A percentile compares a stretch with the other conserved stretches of the same genome.
Conservation (phyloP, 2,797 vertebrate species). For the Muraenolepis orangiensis region DNA sequence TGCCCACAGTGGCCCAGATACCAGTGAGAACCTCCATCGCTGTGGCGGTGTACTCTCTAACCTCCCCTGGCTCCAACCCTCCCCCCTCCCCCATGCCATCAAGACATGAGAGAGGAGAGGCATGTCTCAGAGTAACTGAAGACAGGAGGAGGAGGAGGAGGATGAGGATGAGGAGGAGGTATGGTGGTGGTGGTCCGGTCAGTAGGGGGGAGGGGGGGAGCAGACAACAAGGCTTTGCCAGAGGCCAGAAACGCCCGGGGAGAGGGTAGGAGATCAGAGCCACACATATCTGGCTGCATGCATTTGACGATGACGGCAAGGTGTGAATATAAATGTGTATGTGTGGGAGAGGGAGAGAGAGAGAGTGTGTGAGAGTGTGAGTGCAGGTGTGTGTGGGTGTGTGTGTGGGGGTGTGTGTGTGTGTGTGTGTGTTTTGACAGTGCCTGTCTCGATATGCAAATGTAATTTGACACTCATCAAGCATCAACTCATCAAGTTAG, state of each 20-base stretch:
- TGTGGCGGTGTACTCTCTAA: too few species aligned
- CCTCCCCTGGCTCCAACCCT: too few species aligned
- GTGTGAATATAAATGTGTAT: neutral
- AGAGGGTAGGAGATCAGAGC: neutral
- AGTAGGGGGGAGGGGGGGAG: neutral
- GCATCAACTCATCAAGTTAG: too few species aligned
- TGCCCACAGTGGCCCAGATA: too few species aligned
- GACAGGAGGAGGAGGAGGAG: neutral
- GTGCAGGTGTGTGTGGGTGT: slow-evolving; percentile 12
- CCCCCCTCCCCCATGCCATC: neutral
- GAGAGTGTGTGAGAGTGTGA: slow-evolving; percentile 4
- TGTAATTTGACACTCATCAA: too few species aligned
- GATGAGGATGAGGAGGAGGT: neutral
- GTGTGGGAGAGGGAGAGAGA: too few species aligned
- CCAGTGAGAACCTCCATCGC: too few species aligned
- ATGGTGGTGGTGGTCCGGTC: neutral
- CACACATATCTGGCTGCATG: neutral
- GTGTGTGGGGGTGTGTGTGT: too few species aligned
- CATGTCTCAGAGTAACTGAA: neutral
- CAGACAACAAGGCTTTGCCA: neutral
- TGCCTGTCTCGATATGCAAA: too few species aligned
- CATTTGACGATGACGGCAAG: neutral
- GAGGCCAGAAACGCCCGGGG: neutral
- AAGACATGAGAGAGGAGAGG: neutral
- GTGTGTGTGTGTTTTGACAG: too few species aligned